Base-by-base conservation (phyloP, 2,888 invertebrate species). In the Mesorhabditis belari region DNA sequence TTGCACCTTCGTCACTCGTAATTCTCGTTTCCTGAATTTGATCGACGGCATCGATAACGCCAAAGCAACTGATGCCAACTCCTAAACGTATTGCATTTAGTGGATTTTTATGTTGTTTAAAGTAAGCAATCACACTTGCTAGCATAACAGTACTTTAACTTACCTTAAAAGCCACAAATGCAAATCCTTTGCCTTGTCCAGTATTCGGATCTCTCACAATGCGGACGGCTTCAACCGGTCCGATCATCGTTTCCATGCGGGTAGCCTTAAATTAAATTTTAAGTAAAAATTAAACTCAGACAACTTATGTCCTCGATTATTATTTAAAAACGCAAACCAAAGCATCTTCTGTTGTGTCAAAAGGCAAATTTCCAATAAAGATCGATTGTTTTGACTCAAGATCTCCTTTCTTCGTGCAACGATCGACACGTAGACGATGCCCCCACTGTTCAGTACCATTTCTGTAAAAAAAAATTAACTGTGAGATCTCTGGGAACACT, bases 151-250 rank as follows among this genome's bases (percentile, higher is more conserved):
- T 25, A 21, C 6, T 23, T 27, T 5, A 24, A 26, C 5, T 3
- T 21, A 63, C 63, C 57, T 69, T 65, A 60, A 71, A 71, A 23
- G 56, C 57, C 21, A 69, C 67, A 27, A 71, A 71, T 2, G 66
- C 69, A 50, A 69, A 69, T 59, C 71, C 71, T 61, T 67, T 69
- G 29, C 67, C 67, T 5, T 24, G 28, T 52, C 71, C 69, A 9
- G 67, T 69, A 3, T 3, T 49, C 25, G 58, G 62, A 28, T 71
- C 69, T 50, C 65, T 53, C 17, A 67, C 61, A 27, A 69, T 60
- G 56, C 71, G 49, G 0, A 66, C 63, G 21, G 55, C 64, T 24
- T 62, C 63, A 5, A 71, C 66, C 9, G 65, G 62, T 9, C 71
- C 71, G 23, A 70, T 55, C 26, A 64, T 55, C 27, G 63, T 61